These are phyloP conservation scores for Drosophila eohydei DNA, from an alignment of 2,888 invertebrate species.

Conservation along the genomic window DNA sequence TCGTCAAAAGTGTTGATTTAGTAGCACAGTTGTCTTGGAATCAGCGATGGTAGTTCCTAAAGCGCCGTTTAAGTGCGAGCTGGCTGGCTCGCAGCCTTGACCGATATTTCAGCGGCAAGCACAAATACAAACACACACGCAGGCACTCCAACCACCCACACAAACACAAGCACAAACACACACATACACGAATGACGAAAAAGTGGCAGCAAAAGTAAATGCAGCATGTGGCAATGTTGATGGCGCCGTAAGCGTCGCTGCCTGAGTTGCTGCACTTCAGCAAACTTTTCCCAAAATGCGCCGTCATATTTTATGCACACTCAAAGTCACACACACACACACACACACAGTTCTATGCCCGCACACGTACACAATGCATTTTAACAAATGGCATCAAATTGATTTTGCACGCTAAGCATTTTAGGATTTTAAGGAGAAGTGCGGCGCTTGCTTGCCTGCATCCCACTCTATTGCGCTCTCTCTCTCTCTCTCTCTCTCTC, in stretches of 20 bases:
- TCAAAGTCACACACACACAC: slow-evolving; percentile 14
- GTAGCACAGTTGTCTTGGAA: slow-evolving; percentile 55
- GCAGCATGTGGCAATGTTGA: slow-evolving; percentile 47
- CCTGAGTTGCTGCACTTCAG: slow-evolving; percentile 36
- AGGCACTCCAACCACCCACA: slow-evolving; percentile 2
- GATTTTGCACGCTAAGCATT: slow-evolving; percentile 74
- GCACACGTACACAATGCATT: slow-evolving; percentile 50
- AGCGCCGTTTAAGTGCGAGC: slow-evolving; percentile 50
- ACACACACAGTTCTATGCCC: slow-evolving; percentile 3
- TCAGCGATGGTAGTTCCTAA: slow-evolving; percentile 39
- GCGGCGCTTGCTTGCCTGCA: background rate
- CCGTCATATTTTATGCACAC: slow-evolving; percentile 65
- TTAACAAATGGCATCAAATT: slow-evolving; percentile 77
- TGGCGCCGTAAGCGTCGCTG: slow-evolving; percentile 26
- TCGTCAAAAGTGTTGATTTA: slow-evolving; percentile 58
- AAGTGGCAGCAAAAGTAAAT: slow-evolving; percentile 52
- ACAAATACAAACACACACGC: slow-evolving; percentile 42
- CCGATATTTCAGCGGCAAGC: slow-evolving; percentile 67
- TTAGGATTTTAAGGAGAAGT: slow-evolving; percentile 54
- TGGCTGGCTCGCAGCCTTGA: slow-evolving; percentile 64
- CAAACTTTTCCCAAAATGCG: slow-evolving; percentile 49
- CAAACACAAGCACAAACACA: slow-evolving; percentile 1
- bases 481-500: background rate
- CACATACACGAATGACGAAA: slow-evolving; percentile 38
- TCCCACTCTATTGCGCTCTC: background rate